Conservation (phyloP, 2,797 vertebrate species). For the Carduelis carduelis region DNA sequence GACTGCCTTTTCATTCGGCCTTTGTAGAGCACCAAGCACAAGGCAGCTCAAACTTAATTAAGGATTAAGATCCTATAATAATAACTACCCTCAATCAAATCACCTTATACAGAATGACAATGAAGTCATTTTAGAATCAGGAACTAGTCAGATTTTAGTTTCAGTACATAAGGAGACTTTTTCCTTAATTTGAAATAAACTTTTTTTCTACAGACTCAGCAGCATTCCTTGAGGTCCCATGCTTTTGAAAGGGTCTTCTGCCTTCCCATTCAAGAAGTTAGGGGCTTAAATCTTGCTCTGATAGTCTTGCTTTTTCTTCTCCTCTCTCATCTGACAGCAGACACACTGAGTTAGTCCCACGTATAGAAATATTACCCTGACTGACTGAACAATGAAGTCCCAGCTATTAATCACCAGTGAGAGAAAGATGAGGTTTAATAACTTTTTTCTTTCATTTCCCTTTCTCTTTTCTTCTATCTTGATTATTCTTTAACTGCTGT, state of each 20-base stretch:
- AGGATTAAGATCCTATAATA: neutral
- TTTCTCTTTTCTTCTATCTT: neutral
- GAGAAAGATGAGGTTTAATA: neutral
- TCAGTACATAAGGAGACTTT: neutral
- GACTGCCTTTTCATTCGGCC: neutral
- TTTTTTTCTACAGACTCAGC: neutral
- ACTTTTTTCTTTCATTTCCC: neutral
- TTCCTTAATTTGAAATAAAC: neutral
- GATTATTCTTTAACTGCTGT: neutral
- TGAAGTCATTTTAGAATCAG: neutral
- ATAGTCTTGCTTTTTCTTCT: neutral
- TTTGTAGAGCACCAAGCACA: neutral
- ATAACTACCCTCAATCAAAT: neutral
- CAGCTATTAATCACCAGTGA: neutral
- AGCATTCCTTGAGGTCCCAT: neutral
- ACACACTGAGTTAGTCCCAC: neutral
- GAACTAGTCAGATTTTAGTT: neutral
- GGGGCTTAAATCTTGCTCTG: neutral
- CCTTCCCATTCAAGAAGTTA: neutral
- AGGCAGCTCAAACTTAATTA: neutral
- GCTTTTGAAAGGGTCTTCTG: neutral
- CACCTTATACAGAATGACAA: neutral
- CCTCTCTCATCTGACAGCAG: neutral
- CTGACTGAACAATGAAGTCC: neutral
- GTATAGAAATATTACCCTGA: neutral